Base-by-base conservation (phyloP, 2,113 vertebrate genomes). In the Picathartes gymnocephalus region DNA sequence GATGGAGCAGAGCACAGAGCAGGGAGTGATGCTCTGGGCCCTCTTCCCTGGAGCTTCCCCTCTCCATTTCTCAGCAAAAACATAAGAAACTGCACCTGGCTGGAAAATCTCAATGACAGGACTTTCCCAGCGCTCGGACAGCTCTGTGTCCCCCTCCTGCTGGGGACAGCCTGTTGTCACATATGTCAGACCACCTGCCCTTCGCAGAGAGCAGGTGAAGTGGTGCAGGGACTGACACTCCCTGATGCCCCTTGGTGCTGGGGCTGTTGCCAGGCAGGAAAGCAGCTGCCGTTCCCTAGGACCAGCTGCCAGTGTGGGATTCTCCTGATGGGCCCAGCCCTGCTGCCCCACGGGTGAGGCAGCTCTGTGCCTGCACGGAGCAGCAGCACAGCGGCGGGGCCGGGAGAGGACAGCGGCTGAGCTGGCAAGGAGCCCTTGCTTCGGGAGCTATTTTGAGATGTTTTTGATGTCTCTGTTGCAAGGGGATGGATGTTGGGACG, bases 361-460 rank as follows among this genome's bases (percentile, higher is more conserved):
- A 91, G 60, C 64, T 40, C 6, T 0, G 1, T 62, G 57, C 28
- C 82, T 65, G 54, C 31, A 5, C 3, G 1, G 18, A 77, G 86
- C 86, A 74, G 77, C 73, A 61, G 30, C 72, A 9, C 4, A 1
- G 2, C 1, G 14, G 44, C 1, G 0, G 58, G 81, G 92, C 86
- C 4, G 1, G 85, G 77, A 95, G 95, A 92, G 95, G 93, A 94
- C 93, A 92, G 83, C 94, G 80, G 86, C 91, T 86, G 91, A 94
- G 88, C 96, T 97, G 96, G 90, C 95, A 70, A 35, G 72, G 62
- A 1, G 72, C 88, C 93, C 85, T 88, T 39, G 69, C 84, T 66
- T 80, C 1, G 4, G 61, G 81, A 95, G 95, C 84, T 96, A 96
- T 97, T 97, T 97, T 96, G 92, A 91, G 96, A 81, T 86, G 92